Evolutionary conservation across 2,113 vertebrate genomes (phyloP), one percentile per base, ranked within the genome.

Genomic region (Microcebus griseorufus): DNA sequence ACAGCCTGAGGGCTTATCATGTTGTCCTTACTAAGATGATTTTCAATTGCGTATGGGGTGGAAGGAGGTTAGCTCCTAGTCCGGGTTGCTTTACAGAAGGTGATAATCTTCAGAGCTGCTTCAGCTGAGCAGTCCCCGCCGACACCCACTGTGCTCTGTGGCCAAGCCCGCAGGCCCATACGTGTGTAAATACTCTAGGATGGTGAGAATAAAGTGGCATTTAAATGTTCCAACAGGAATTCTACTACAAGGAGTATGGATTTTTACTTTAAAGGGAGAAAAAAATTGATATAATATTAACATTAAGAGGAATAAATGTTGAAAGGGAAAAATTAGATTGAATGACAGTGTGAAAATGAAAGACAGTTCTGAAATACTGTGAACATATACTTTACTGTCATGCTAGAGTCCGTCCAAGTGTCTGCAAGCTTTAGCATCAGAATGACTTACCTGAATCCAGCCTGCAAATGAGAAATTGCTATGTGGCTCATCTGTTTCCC

Each of bases 1-100:
- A 32, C 9, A 85, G 14, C 45, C 25, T 18, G 12, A 79, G 48
- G 75, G 25, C 11, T 53, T 69, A 11, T 69, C 58, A 60, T 20
- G 58, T 18, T 55, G 53, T 55, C 53, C 53, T 55, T 55, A 60
- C 45, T 42, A 94, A 94, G 45, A 93, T 22, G 51, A 94, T 45
- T 78, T 76, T 67, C 25, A 76, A 86, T 65, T 51, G 73, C 84
- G 13, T 95, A 51, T 85, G 29, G 64, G 72, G 37, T 90, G 92
- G 78, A 70, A 97, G 76, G 90, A 97, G 88, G 94, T 86, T 90
- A 0, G 27, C 14, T 29, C 67, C 76, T 67, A 84, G 91, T 55
- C 53, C 17, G 5, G n/a, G 53, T 55, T 55, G 53, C 53, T 55
- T 55, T 55, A 18, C 73, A 79, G 45, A 87, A 70, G 64, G 27